These are phyloP conservation scores for Tyria jacobaeae DNA, from an alignment of 2,888 invertebrate species.

Conservation along the genomic window DNA sequence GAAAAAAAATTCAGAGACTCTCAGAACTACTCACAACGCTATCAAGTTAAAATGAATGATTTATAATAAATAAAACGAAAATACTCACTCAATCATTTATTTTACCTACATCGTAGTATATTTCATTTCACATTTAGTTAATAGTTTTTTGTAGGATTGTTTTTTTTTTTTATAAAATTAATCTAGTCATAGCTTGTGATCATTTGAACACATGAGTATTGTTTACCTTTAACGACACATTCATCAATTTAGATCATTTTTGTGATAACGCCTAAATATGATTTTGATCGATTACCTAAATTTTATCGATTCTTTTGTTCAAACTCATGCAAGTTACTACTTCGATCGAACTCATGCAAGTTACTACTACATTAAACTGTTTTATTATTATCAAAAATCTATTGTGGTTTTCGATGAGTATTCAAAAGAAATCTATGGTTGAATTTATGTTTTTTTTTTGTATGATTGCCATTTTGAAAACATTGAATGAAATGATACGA, in stretches of 20 bases:
- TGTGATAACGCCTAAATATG: no score
- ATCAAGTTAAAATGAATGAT: conserved; percentile 46
- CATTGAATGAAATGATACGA: no score
- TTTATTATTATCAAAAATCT: no score
- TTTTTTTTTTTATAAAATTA: neutral
- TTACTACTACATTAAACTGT: no score
- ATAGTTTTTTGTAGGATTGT: neutral
- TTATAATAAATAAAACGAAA: conserved; percentile 23
- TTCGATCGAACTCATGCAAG: no score
- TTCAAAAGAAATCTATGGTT: no score
- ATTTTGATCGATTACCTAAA: no score
- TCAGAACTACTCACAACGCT: conserved; percentile 30
- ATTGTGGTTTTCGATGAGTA: no score
- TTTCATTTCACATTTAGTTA: neutral
- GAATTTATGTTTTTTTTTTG: no score
- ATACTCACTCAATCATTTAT: neutral
- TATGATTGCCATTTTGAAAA: no score
- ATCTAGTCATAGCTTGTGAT: neutral
- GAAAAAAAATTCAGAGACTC: conserved; percentile 36
- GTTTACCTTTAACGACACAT: neutral
- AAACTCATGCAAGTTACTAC: no score
- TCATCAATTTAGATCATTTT: neutral
- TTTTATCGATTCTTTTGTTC: no score
- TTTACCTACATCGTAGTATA: neutral
- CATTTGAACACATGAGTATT: neutral